phyloP scores from a whole-genome alignment of 2,888 invertebrate species.

The Lasioglossum leucozonium region DNA sequence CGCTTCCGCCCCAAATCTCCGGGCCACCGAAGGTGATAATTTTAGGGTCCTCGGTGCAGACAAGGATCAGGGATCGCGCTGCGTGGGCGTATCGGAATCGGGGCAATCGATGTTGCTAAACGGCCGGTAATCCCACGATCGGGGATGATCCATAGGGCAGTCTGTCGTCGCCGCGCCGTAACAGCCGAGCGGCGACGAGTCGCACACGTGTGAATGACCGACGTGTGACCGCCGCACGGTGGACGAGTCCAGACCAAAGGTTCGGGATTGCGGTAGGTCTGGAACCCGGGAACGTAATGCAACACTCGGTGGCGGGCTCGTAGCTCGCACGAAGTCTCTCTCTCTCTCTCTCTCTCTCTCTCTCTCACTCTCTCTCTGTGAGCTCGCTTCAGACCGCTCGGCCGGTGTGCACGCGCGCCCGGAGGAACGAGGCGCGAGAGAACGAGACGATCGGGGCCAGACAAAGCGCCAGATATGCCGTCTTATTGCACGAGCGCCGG shows the following conservation, averaged over 20 bases:
- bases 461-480: constrained; percentile 69
- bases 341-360: background rate
- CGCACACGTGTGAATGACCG: constrained; percentile 77
- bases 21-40: background rate
- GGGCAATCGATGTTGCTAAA: constrained; percentile 48
- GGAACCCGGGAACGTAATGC: constrained; percentile 75
- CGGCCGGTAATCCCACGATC: constrained; percentile 57
- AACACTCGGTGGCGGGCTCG: constrained; percentile 67
- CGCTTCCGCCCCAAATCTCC: background rate
- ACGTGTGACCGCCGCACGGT: constrained; percentile 75
- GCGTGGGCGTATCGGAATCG: constrained; percentile 7
- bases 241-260: constrained; percentile 74
- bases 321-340: constrained; percentile 37
- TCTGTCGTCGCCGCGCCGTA: constrained; percentile 46
- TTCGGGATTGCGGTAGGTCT: constrained; percentile 80
- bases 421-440: constrained; percentile 29
- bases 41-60: background rate
- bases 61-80: background rate
- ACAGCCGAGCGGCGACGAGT: constrained; percentile 53
- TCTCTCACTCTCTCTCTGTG: background rate
- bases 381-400: background rate
- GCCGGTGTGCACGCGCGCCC: constrained; percentile 29
- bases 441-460: constrained; percentile 61
- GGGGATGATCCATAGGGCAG: constrained; percentile 46
- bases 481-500: constrained; percentile 65